Conservation (phyloP, 37 sponge, comb jelly and placozoan species). For the Crambe crambe region DNA sequence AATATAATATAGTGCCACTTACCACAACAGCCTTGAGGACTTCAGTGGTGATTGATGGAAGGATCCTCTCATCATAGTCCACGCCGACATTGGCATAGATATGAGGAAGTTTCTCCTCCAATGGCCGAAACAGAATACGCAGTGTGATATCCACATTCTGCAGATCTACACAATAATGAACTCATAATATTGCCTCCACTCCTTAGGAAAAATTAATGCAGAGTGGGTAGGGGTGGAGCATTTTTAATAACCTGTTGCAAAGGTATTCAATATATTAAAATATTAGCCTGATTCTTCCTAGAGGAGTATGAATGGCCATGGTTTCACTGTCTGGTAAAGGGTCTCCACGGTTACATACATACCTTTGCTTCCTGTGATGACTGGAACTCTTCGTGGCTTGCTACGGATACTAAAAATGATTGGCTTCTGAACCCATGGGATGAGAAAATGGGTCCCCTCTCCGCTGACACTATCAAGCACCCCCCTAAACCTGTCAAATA, state of each 20-base stretch:
- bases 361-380: constrained; percentile 94
- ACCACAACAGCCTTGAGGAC: constrained; percentile 95
- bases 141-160: constrained; percentile 97
- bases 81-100: constrained; percentile 89
- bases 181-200: neutral
- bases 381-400: constrained; percentile 90
- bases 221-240: neutral
- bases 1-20: too few relatives aligned
- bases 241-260: neutral
- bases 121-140: constrained; percentile 90
- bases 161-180: constrained; percentile 65
- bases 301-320: too few relatives aligned
- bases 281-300: too few relatives aligned
- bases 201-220: neutral
- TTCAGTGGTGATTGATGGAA: constrained; percentile 96
- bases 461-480: constrained; percentile 78
- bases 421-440: constrained; percentile 91
- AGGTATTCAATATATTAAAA: neutral
- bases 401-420: constrained; percentile 87
- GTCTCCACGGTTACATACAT: too few relatives aligned
- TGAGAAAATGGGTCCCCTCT: constrained; percentile 95
- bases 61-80: constrained; percentile 87
- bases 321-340: too few relatives aligned
- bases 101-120: constrained; percentile 66
- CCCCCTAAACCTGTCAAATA: constrained; percentile 90